Evolutionary conservation across 2,113 vertebrate genomes (phyloP).

Genomic region (Lanius collurio): DNA sequence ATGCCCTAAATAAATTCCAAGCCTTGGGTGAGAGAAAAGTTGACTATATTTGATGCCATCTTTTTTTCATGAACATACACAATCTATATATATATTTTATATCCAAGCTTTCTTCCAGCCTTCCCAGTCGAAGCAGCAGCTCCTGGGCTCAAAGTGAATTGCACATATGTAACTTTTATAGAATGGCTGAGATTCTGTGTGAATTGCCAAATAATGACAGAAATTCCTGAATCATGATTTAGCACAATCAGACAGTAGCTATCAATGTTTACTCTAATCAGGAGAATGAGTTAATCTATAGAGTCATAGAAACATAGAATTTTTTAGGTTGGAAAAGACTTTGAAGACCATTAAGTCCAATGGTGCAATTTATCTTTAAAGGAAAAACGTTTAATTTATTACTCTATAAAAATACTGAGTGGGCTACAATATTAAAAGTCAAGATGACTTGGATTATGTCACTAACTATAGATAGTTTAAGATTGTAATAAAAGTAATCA

Average conservation of each 20-base stretch:
- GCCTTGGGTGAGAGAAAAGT: conserved; percentile 17
- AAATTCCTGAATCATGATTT: neutral
- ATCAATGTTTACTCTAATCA: neutral
- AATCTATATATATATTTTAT: conserved; percentile 1
- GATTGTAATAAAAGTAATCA: no score
- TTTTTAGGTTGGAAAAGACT: neutral
- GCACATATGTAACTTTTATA: neutral
- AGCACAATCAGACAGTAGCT: neutral
- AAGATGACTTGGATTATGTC: neutral
- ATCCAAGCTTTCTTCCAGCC: neutral
- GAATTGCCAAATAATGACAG: neutral
- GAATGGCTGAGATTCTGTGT: neutral
- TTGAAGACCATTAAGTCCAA: neutral
- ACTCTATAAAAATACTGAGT: neutral
- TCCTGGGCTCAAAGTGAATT: neutral
- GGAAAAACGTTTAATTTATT: neutral
- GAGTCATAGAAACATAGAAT: neutral
- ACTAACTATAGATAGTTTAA: neutral
- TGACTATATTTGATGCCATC: neutral
- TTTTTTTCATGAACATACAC: conserved; percentile 16
- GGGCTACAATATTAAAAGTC: neutral
- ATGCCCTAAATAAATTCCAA: conserved; percentile 11
- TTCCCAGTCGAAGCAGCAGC: neutral
- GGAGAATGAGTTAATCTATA: neutral
- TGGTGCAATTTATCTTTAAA: neutral